These are phyloP conservation scores for Macrobrachium nipponense DNA, from an alignment of 1,140 invertebrate species.

Conservation along the genomic window DNA sequence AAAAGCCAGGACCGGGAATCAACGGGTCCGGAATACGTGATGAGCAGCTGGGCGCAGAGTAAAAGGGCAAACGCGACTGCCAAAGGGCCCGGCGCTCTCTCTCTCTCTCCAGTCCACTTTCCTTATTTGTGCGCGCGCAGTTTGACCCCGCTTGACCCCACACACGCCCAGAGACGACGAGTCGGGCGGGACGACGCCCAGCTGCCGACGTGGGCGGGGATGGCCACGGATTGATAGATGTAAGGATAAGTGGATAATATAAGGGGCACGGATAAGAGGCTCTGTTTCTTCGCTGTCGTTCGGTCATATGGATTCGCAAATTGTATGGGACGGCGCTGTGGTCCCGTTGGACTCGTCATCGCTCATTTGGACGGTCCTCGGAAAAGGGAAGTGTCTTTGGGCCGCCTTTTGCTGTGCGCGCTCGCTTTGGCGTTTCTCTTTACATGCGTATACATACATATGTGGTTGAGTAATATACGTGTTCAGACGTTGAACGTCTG, in stretches of 20 bases:
- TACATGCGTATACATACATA: too few relatives aligned
- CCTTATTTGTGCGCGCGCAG: slow-evolving; percentile 35
- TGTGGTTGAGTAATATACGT: too few relatives aligned
- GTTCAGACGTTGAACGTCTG: too few relatives aligned
- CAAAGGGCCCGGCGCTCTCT: neutral
- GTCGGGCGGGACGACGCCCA: slow-evolving; percentile 38
- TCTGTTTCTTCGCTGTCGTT: too few relatives aligned
- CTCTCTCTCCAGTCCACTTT: slow-evolving; percentile 45
- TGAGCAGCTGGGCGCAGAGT: neutral
- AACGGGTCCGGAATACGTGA: neutral
- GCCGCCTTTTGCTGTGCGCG: too few relatives aligned
- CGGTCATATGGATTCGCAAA: too few relatives aligned
- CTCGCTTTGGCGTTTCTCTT: too few relatives aligned
- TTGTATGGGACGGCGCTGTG: too few relatives aligned
- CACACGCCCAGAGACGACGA: slow-evolving; percentile 48
- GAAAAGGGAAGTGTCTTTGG: too few relatives aligned
- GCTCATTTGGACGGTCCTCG: too few relatives aligned
- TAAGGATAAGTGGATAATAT: neutral
- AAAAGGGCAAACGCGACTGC: slow-evolving; percentile 33
- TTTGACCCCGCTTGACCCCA: slow-evolving; percentile 52
- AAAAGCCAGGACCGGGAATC: neutral
- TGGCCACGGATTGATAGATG: neutral
- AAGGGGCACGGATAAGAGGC: neutral
- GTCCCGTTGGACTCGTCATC: too few relatives aligned
- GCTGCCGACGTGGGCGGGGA: slow-evolving; percentile 33